phyloP scores from a whole-genome alignment of 2,888 invertebrate genomes.

The Andrena fulva region DNA sequence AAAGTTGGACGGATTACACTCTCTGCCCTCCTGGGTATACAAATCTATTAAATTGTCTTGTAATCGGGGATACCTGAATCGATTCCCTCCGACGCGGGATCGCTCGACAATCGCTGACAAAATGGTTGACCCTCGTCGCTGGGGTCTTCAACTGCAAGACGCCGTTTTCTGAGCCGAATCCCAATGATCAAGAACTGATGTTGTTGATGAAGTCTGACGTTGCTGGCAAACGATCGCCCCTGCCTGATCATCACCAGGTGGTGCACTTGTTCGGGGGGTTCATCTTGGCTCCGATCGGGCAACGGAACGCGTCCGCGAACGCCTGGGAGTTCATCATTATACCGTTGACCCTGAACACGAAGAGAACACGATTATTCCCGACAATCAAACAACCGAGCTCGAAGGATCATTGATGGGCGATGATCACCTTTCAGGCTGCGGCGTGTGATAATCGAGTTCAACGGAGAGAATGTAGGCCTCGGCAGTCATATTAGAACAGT shows the following conservation, averaged over 20 bases:
- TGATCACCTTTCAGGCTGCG: constrained; percentile 85
- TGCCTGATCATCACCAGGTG: constrained; percentile 82
- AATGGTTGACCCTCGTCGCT: constrained; percentile 26
- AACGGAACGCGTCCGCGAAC: constrained; percentile 85
- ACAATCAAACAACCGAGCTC: too few species aligned
- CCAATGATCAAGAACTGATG: constrained; percentile 61
- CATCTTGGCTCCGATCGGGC: constrained; percentile 84
- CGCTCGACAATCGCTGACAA: constrained; percentile 54
- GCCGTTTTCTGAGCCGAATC: constrained; percentile 63
- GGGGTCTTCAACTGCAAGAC: constrained; percentile 32
- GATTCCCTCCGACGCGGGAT: constrained; percentile 56
- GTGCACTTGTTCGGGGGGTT: constrained; percentile 85
- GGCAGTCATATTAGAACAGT: constrained; percentile 85
- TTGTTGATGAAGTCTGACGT: constrained; percentile 47
- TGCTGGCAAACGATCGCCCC: constrained; percentile 46
- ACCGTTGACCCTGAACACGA: constrained; percentile 84
- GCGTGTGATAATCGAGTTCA: constrained; percentile 86
- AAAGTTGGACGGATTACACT: neutral
- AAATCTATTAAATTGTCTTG: neutral
- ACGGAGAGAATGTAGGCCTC: constrained; percentile 86
- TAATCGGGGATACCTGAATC: constrained; percentile 41
- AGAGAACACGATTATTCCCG: neutral
- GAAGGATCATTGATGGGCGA: too few species aligned
- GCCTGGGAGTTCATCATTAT: constrained; percentile 86
- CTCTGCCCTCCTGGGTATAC: neutral